These are phyloP conservation scores for Lynx canadensis DNA, from an alignment of 2,113 vertebrate species.

Conservation along the genomic window DNA sequence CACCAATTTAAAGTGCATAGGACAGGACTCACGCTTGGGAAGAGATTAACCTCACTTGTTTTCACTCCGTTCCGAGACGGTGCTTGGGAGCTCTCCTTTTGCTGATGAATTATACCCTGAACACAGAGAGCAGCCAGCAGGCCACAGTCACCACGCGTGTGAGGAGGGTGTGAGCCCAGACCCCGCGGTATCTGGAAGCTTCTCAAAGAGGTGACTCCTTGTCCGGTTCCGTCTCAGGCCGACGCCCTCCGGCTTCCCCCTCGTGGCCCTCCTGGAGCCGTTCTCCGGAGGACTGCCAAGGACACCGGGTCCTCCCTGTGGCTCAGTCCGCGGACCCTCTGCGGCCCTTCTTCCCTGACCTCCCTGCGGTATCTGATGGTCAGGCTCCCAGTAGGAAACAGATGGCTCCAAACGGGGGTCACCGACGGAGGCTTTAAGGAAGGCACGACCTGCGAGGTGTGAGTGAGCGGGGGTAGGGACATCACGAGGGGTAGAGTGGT, in stretches of 20 bases:
- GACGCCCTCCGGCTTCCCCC: accelerated
- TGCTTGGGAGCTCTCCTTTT: neutral
- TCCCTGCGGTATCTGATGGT: accelerated
- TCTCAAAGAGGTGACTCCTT: neutral
- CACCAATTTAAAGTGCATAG: neutral
- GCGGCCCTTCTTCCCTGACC: neutral
- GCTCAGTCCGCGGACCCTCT: neutral
- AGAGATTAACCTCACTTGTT: neutral
- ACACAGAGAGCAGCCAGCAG: accelerated
- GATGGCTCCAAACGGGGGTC: neutral
- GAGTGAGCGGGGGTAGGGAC: neutral
- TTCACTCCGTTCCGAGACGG: neutral
- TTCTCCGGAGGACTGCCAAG: neutral
- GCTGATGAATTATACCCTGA: accelerated
- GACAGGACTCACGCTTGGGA: neutral
- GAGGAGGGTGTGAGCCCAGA: accelerated
- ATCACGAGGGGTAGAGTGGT: too few relatives aligned
- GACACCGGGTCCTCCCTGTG: neutral
- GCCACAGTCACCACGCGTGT: accelerated
- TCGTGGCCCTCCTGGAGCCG: accelerated
- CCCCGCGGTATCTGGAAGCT: too few relatives aligned
- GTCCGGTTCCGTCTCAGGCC: accelerated
- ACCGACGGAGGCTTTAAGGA: neutral
- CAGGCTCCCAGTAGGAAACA: neutral
- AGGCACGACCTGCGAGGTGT: neutral